A percentile compares a stretch with the other conserved stretches of the same genome.
Conservation (phyloP, 1,140 invertebrate species). For the Drosophila azteca region DNA sequence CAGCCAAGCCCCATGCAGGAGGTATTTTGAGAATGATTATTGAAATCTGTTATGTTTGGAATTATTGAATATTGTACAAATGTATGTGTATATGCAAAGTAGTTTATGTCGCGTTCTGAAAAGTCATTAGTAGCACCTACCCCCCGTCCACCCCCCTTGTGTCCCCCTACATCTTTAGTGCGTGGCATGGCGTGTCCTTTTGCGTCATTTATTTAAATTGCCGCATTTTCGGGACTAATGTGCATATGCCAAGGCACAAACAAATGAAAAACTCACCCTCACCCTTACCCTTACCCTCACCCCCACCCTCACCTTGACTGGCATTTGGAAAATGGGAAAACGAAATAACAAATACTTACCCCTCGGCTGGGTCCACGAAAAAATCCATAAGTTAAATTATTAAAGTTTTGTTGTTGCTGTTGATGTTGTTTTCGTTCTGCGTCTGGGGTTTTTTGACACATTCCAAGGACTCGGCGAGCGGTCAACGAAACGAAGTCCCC, state of each 20-base stretch:
- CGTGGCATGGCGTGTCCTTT: conserved; percentile 77
- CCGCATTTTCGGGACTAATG: conserved; percentile 73
- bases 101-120: conserved; percentile 59
- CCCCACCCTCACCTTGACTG: conserved; percentile 24
- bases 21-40: conserved; percentile 6
- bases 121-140: conserved; percentile 62
- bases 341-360: conserved; percentile 63
- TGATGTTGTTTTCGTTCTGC: conserved; percentile 27
- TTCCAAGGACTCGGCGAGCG: conserved; percentile 51
- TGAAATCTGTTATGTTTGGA: too few relatives aligned
- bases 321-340: conserved; percentile 55
- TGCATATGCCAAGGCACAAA: conserved; percentile 65
- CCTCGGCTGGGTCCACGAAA: conserved; percentile 40
- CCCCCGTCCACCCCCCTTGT: background rate
- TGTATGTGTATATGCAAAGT: conserved; percentile 22
- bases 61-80: background rate
- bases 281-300: conserved; percentile 47
- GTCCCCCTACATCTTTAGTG: conserved; percentile 40
- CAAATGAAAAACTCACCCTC: conserved; percentile 63
- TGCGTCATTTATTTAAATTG: conserved; percentile 82
- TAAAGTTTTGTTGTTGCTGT: conserved; percentile 60
- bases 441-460: conserved; percentile 46
- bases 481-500: conserved; percentile 43
- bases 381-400: conserved; percentile 82
- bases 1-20: background rate